Conservation (phyloP, 1,140 invertebrate genomes). For the Lucilia sericata region DNA sequence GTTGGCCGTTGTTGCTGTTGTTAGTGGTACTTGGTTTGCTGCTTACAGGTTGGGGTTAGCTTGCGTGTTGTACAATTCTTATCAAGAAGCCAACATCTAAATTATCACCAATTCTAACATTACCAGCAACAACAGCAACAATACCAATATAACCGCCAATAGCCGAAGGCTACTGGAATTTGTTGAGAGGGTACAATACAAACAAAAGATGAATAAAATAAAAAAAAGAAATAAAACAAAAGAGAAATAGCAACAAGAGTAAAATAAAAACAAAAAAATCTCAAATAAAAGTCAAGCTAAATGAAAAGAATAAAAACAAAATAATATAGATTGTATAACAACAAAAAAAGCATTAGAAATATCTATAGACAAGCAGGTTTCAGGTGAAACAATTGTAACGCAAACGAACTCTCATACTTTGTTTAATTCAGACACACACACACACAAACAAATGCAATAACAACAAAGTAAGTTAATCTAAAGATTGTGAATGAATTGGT, state of each 20-base stretch:
- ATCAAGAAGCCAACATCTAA: conserved; percentile 50
- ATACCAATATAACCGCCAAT: conserved; percentile 36
- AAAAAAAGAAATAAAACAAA: conserved; percentile 28
- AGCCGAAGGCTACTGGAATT: conserved; percentile 32
- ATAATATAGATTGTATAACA: background rate
- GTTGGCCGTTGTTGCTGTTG: background rate
- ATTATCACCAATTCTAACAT: conserved; percentile 45
- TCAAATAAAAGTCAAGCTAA: conserved; percentile 20
- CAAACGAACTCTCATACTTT: background rate
- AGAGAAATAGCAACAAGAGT: background rate
- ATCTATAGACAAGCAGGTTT: background rate
- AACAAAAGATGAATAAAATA: conserved; percentile 38
- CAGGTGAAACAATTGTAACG: background rate
- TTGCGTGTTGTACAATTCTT: conserved; percentile 43
- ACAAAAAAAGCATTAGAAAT: background rate
- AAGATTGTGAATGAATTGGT: conserved; percentile 5
- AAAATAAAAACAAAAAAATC: conserved; percentile 38
- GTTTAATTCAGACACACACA: background rate
- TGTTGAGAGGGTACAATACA: conserved; percentile 38
- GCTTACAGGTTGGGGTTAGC: background rate
- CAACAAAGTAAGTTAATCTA: background rate
- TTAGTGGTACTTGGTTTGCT: background rate
- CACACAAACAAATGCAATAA: background rate
- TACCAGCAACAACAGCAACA: conserved; percentile 43
- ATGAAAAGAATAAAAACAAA: background rate